phyloP scores from a whole-genome alignment of 92 coral and sea anemone genomes.

The Epizoanthus scotinus region DNA sequence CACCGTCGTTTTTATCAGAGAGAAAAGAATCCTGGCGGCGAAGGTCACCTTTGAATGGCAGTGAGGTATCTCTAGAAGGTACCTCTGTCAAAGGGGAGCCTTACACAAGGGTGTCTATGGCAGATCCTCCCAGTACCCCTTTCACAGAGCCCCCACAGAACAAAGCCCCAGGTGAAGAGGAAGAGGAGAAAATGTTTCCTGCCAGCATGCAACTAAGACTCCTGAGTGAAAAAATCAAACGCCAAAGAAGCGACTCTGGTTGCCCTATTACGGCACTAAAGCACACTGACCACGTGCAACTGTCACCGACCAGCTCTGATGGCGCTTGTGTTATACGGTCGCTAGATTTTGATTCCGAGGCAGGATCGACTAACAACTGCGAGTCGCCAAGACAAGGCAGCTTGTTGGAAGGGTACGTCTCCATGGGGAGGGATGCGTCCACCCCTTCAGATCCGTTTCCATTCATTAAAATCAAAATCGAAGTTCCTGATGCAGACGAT shows the following conservation, averaged over 20 bases:
- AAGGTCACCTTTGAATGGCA: slow-evolving; percentile 16
- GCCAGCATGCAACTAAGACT: slow-evolving; percentile 81
- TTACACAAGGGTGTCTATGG: slow-evolving; percentile 14
- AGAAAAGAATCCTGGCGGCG: slow-evolving; percentile 27
- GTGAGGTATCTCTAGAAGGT: slow-evolving; percentile 16
- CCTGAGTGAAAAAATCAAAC: slow-evolving; percentile 66
- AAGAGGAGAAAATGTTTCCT: slow-evolving; percentile 71
- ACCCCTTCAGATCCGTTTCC: slow-evolving; percentile 56
- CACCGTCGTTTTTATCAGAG: slow-evolving; percentile 20
- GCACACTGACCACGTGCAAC: slow-evolving; percentile 31
- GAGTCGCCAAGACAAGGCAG: slow-evolving; percentile 67
- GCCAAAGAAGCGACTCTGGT: slow-evolving; percentile 53
- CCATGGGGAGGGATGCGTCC: slow-evolving; percentile 19
- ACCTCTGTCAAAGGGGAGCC: slow-evolving; percentile 2
- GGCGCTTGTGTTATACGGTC: slow-evolving; percentile 70
- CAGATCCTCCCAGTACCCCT: slow-evolving; percentile 5
- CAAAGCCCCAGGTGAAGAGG: slow-evolving; percentile 28
- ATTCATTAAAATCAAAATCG: slow-evolving; percentile 72
- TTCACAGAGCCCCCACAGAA: not conserved
- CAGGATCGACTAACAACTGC: slow-evolving; percentile 48
- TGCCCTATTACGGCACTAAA: slow-evolving; percentile 36
- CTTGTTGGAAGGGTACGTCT: slow-evolving; percentile 50
- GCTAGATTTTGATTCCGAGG: slow-evolving; percentile 73
- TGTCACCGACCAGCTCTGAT: slow-evolving; percentile 84
- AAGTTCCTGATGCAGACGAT: slow-evolving; percentile 36